phyloP scores from a whole-genome alignment of 2,113 vertebrate species.

The Syrrhaptes paradoxus region DNA sequence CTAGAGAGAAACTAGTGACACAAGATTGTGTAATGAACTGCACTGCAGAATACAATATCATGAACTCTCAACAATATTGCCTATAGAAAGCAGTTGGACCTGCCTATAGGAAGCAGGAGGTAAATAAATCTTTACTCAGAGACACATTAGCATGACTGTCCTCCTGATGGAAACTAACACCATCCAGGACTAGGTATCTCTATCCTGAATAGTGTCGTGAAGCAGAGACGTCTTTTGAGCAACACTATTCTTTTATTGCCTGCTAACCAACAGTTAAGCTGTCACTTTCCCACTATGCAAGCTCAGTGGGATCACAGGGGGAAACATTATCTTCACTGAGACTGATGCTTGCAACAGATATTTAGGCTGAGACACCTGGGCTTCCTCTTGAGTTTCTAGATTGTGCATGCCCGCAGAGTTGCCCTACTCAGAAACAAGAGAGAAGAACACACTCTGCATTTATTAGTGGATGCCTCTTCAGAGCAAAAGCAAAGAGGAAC shows the following conservation, averaged over 20 bases:
- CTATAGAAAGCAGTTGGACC: not conserved
- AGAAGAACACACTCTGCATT: not conserved
- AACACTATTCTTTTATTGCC: not conserved
- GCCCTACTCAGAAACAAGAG: not conserved
- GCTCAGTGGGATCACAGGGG: not conserved
- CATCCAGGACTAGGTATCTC: not conserved
- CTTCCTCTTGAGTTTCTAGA: not conserved
- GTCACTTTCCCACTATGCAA: not conserved
- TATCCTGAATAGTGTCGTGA: not conserved
- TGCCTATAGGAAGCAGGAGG: not conserved
- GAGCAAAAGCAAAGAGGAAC: not conserved
- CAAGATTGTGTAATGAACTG: not conserved
- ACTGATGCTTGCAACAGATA: not conserved
- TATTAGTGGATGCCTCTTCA: not conserved
- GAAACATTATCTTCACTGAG: not conserved
- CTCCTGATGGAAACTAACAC: not conserved
- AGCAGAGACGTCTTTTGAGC: not conserved
- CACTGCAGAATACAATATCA: not conserved
- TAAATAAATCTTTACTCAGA: not conserved
- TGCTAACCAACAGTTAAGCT: not conserved
- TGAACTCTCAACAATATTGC: not conserved
- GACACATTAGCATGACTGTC: not conserved
- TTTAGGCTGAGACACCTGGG: not conserved
- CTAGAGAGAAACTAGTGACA: not conserved
- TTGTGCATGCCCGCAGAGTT: not conserved